Base-by-base conservation (phyloP, 2,113 vertebrate species). In the Clarias macrocephalus region DNA sequence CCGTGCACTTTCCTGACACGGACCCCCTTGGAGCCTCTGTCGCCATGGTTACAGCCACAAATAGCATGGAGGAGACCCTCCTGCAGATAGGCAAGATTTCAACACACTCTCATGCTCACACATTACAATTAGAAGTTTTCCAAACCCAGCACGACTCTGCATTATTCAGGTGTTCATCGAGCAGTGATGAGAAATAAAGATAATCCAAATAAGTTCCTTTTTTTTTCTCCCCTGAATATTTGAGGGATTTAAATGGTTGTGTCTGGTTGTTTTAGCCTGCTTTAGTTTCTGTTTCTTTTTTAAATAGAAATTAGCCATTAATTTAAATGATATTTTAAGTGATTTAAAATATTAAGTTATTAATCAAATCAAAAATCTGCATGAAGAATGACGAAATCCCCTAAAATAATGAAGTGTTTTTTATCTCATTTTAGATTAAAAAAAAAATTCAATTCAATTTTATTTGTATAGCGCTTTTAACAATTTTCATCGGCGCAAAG, bases 11-110 rank as follows among this genome's bases (percentile, higher is more conserved):
- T 92, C 97, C 96, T 0, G 98, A 99, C 93, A 99, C 97, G 30
- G 98, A 99, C 91, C 98, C 98, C 0, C 92, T 99, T 8, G 98
- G 98, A 59, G 97, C 98, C 62, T 98, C 98, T 0, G 93, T 99
- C 13, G 98, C 98, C 72, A 99, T 99, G 98, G 97, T 99, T 90
- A 99, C 98, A 0, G 98, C 98, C 86, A 97, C 97, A 90, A 99
- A 99, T 93, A 99, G 97, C 87, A 99, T 99, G 98, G 98, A 99
- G 87, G 98, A 99, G 91, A 99, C 97, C 0, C 63, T 99, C 37
- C 96, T 99, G 93, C 98, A 99, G 90, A 99, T 99, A 92, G 98
- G 98, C 98, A 92, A 92, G 90, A 37, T 80, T 52, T 62, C 1
- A 30, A 65, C 62, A 82, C 25, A 8, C n/a, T 8, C 25, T 30